Percentiles rank a stretch among this genome's conserved stretches.
These are phyloP conservation scores for Palloptera scutellata DNA, from an alignment of 2,888 invertebrate species.

Conservation along the genomic window DNA sequence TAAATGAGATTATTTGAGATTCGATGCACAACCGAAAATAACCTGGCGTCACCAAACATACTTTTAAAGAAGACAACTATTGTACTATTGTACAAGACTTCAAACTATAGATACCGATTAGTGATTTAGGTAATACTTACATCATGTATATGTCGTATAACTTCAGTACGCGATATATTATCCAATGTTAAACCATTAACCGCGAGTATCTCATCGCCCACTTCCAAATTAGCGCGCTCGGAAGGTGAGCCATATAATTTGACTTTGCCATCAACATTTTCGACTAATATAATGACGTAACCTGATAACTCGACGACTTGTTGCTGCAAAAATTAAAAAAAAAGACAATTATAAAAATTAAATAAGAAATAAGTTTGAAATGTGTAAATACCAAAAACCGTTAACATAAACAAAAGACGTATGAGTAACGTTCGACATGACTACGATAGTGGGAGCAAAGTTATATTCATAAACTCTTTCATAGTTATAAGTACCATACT, in stretches of 20 bases:
- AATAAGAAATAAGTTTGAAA: not conserved
- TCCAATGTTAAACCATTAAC: conserved; percentile 94
- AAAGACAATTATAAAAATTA: conserved; percentile 1
- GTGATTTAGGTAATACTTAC: conserved; percentile 66
- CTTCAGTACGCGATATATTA: conserved; percentile 90
- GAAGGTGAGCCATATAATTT: conserved; percentile 93
- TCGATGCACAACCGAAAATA: too few species aligned
- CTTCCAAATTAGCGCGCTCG: conserved; percentile 91
- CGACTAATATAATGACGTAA: conserved; percentile 93
- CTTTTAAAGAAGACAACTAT: too few species aligned
- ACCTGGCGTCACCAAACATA: too few species aligned
- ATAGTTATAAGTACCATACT: too few species aligned
- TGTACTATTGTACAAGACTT: too few species aligned
- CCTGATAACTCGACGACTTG: conserved; percentile 89
- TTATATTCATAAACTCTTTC: conserved; percentile 49
- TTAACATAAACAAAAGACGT: not conserved
- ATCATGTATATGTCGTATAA: conserved; percentile 94
- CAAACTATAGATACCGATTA: not conserved
- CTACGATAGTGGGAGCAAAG: too few species aligned
- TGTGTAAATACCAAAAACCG: not conserved
- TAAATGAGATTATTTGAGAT: too few species aligned
- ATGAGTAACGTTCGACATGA: too few species aligned
- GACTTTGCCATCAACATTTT: conserved; percentile 92
- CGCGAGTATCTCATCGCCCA: conserved; percentile 97
- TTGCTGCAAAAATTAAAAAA: conserved; percentile 49